phyloP scores from a whole-genome alignment of 2,888 invertebrate species.

The Drosophila mercatorum region DNA sequence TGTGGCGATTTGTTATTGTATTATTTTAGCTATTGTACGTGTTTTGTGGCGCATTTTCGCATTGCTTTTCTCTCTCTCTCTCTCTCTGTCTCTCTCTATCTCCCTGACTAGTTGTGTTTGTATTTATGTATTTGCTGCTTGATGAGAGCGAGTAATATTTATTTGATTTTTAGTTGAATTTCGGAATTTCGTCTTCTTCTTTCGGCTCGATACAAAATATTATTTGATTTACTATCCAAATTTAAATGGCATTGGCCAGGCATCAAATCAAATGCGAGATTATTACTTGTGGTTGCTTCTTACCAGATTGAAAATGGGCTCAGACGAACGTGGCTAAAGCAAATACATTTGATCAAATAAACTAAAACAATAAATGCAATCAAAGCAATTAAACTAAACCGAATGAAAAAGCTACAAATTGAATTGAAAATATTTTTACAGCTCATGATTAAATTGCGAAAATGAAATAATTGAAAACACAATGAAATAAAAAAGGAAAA shows the following conservation, averaged over 20 bases:
- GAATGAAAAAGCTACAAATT: not conserved
- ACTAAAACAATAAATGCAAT: not conserved
- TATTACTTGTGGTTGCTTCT: constrained; percentile 6
- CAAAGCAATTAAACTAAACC: not conserved
- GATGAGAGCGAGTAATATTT: constrained; percentile 29
- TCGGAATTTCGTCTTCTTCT: not conserved
- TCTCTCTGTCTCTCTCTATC: not conserved
- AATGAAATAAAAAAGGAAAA: no score
- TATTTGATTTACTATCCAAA: constrained; percentile 26
- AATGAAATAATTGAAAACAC: not conserved
- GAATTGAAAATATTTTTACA: not conserved
- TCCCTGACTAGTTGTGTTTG: constrained; percentile 7
- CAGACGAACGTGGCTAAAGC: no score
- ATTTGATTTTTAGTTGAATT: constrained; percentile 42
- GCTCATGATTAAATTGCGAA: not conserved
- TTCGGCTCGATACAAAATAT: constrained; percentile 16
- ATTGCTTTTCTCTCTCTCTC: constrained; percentile 21
- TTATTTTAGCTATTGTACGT: constrained; percentile 55
- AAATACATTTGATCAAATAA: not conserved
- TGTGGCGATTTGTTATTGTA: constrained; percentile 62
- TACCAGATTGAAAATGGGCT: not conserved
- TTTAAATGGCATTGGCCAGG: constrained; percentile 15
- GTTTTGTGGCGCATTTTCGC: constrained; percentile 34
- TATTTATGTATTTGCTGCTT: constrained; percentile 45
- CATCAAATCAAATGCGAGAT: constrained; percentile 19